These are phyloP conservation scores for Crotalus horridus DNA, from an alignment of 2,113 vertebrate species.

Conservation along the genomic window DNA sequence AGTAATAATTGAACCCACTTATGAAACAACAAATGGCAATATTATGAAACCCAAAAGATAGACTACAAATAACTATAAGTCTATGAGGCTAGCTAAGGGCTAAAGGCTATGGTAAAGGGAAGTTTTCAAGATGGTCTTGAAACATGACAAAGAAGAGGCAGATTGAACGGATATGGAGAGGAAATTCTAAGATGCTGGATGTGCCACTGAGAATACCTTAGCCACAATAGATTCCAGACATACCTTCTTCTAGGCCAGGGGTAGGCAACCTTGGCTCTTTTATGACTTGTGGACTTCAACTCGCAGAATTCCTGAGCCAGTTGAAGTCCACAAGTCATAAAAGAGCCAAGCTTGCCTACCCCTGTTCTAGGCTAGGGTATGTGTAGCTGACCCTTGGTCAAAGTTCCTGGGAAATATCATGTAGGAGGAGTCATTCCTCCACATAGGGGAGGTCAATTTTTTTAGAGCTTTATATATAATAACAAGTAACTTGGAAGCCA, in stretches of 20 bases:
- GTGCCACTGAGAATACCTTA: neutral
- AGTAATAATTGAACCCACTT: neutral
- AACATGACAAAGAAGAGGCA: neutral
- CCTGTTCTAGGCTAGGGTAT: neutral
- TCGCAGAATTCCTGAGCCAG: too few species aligned
- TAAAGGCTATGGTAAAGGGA: neutral
- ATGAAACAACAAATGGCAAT: neutral
- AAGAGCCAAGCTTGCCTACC: too few species aligned
- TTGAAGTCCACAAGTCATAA: too few species aligned
- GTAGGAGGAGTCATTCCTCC: neutral
- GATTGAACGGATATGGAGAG: neutral
- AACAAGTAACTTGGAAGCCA: neutral
- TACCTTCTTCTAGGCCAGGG: neutral
- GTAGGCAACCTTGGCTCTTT: too few species aligned
- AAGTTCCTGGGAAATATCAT: neutral
- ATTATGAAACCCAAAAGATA: neutral
- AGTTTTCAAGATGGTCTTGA: neutral
- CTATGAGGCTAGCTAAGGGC: neutral
- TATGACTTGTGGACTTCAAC: too few species aligned
- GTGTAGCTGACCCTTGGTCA: neutral
- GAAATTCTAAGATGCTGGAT: neutral
- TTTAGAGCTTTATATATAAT: neutral
- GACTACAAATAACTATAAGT: neutral
- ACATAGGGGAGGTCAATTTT: neutral
- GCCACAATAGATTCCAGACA: neutral